Conservation (phyloP, 2,888 invertebrate species). For the Merodon equestris region DNA sequence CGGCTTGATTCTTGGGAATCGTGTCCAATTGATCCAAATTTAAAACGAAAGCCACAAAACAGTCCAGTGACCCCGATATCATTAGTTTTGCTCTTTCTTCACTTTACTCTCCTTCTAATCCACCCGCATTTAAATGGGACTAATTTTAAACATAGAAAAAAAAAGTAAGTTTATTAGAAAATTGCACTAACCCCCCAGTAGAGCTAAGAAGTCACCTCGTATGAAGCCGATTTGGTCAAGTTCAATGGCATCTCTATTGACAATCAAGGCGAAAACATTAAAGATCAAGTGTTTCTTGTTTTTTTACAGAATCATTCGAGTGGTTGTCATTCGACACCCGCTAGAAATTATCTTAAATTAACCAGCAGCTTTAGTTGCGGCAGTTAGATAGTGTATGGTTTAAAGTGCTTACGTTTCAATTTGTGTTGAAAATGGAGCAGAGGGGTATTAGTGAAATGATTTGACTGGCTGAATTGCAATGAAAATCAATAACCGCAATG, state of each 20-base stretch:
- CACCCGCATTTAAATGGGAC: constrained; percentile 34
- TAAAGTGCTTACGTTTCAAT: no score
- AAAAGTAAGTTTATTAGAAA: constrained; percentile 57
- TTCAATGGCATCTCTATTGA: constrained; percentile 64
- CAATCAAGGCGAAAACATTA: constrained; percentile 48
- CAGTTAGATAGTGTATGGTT: no score
- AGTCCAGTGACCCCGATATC: constrained; percentile 54
- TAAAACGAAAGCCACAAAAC: constrained; percentile 4
- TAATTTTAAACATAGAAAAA: constrained; percentile 22
- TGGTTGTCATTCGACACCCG: constrained; percentile 29
- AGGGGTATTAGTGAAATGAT: not conserved
- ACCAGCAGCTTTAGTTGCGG: not conserved
- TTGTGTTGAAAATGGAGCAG: no score
- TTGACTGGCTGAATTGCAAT: constrained; percentile 7
- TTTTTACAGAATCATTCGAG: constrained; percentile 9
- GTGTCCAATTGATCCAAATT: constrained; percentile 52
- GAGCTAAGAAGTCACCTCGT: constrained; percentile 40
- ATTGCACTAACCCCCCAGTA: constrained; percentile 47
- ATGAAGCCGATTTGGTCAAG: constrained; percentile 55
- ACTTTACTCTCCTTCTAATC: constrained; percentile 19
- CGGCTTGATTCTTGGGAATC: constrained; percentile 30
- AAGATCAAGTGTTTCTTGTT: constrained; percentile 3
- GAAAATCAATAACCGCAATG: constrained; percentile 39
- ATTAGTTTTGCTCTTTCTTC: constrained; percentile 19
- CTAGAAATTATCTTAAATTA: constrained; percentile 42